Conservation (phyloP, 2,113 vertebrate genomes). For the Gymnocephalus cernua region DNA sequence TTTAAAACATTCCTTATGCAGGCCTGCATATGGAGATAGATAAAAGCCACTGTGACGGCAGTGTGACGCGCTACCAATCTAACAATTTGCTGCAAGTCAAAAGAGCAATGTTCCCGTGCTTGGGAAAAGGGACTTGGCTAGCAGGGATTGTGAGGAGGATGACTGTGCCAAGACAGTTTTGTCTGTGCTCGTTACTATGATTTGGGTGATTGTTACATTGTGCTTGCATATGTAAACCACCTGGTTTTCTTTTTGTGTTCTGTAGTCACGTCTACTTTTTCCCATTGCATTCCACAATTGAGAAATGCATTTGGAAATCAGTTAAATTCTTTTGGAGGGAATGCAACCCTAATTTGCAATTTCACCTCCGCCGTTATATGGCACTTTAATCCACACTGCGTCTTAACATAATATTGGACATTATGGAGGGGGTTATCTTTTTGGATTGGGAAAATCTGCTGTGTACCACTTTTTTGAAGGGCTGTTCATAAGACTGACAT, state of each 20-base stretch:
- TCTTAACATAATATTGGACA: not conserved
- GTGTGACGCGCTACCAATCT: slow-evolving; percentile 48
- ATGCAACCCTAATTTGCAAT: not conserved
- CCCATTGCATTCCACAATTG: not conserved
- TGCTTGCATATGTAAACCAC: slow-evolving; percentile 3
- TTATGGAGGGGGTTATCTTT: not conserved
- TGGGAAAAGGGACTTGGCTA: slow-evolving; percentile 12
- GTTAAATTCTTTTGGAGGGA: not conserved
- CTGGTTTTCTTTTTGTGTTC: slow-evolving; percentile 8
- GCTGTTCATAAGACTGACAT: too few species aligned
- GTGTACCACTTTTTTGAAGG: too few species aligned
- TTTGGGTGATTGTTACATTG: slow-evolving; percentile 3
- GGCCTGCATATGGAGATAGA: slow-evolving; percentile 54
- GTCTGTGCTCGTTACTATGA: slow-evolving; percentile 17
- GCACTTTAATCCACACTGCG: not conserved
- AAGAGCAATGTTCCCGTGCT: slow-evolving; percentile 44
- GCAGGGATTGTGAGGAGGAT: slow-evolving; percentile 14
- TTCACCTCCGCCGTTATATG: not conserved
- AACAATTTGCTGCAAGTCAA: slow-evolving; percentile 63
- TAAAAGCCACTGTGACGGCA: slow-evolving; percentile 62
- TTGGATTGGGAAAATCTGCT: not conserved
- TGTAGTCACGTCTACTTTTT: not conserved
- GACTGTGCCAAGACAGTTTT: slow-evolving; percentile 4
- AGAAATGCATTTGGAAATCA: not conserved
- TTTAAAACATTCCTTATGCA: slow-evolving; percentile 54